Conservation (phyloP, 2,113 vertebrate species). For the Argyrosomus japonicus region DNA sequence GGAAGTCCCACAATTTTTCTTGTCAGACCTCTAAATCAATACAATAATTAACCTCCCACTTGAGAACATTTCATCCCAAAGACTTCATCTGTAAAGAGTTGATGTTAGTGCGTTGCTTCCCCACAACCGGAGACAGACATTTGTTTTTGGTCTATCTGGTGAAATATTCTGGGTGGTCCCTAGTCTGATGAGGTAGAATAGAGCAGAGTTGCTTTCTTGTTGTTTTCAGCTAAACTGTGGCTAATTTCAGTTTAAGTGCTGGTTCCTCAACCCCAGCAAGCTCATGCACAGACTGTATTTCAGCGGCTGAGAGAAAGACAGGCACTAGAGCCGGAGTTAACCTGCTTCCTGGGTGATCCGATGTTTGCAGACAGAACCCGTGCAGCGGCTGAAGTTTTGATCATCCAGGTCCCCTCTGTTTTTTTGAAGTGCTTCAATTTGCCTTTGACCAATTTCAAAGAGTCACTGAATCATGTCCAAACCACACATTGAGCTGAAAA, state of each 20-base stretch:
- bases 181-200: not conserved
- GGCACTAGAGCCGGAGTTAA: not conserved
- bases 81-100: not conserved
- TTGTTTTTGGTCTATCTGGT: slow-evolving; percentile 10
- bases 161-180: slow-evolving; percentile 11
- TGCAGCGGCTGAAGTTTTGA: not conserved
- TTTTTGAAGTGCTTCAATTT: not conserved
- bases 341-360: not conserved
- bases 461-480: slow-evolving; percentile 16
- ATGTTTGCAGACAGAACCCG: not conserved
- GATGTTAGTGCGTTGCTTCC: not conserved
- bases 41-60: not conserved
- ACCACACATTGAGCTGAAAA: slow-evolving; percentile 2
- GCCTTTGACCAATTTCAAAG: slow-evolving; percentile 6
- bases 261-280: not conserved
- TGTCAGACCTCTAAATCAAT: not conserved
- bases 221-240: not conserved
- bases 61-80: not conserved
- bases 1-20: not conserved
- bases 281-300: slow-evolving; percentile 12
- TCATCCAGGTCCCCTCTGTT: not conserved
- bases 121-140: slow-evolving; percentile 3
- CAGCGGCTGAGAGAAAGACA: not conserved
- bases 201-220: not conserved
- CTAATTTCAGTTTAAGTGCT: not conserved